phyloP scores from a whole-genome alignment of 2,888 invertebrate species.

The Laspeyria flexula region DNA sequence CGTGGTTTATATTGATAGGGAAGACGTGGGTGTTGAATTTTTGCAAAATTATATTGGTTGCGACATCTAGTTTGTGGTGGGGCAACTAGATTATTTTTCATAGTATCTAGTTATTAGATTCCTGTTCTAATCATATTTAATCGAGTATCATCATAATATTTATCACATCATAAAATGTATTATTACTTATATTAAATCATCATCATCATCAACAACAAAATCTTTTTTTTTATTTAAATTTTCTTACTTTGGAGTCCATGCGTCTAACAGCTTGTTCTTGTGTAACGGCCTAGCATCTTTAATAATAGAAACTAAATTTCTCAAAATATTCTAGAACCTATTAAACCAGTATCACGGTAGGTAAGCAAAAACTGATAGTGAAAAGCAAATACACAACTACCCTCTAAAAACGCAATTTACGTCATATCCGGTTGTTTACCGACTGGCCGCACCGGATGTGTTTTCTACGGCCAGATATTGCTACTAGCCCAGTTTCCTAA shows the following conservation, averaged over 20 bases:
- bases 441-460: constrained; percentile 19
- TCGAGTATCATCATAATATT: no score
- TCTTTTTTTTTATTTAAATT: no score
- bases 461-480: constrained; percentile 26
- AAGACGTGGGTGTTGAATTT: constrained; percentile 34
- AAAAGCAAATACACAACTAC: constrained; percentile 12
- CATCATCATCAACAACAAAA: no score
- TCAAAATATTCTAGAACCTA: neutral
- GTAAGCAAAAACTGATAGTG: neutral
- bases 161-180: no score
- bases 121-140: no score
- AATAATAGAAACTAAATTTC: neutral
- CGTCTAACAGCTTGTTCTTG: no score
- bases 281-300: no score
- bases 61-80: no score
- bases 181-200: no score
- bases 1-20: constrained; percentile 42
- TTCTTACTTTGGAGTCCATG: no score
- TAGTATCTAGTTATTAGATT: no score
- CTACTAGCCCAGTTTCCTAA: constrained; percentile 28
- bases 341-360: neutral
- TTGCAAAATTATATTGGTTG: neutral
- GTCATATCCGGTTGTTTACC: constrained; percentile 36
- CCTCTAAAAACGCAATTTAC: constrained; percentile 14
- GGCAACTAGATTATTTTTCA: no score